Evolutionary conservation across 2,888 invertebrate species (phyloP), one percentile per base, ranked within the genome.

Genomic region (Troilus luridus): DNA sequence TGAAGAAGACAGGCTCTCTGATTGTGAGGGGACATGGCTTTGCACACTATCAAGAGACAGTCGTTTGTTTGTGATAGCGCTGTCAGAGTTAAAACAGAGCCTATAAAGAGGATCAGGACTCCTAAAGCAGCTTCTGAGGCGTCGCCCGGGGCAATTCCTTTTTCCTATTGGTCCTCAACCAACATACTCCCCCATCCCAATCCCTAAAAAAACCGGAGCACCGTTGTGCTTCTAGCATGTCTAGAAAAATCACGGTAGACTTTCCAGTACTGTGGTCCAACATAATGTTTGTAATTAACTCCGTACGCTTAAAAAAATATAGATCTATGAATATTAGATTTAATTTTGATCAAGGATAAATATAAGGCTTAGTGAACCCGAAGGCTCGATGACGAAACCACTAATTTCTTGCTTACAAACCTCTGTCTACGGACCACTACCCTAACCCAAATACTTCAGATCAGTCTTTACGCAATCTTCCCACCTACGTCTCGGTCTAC

Each of bases 21-120:
- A 77, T 77, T 77, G 27, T 77, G 8, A 41, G 72, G 41, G 17
- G 17, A 6, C 17, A 77, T 41, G 41, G 17, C 41, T 64, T 67
- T 27, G 24, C 27, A 27, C 14, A 77, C 72, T 9, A 14, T 24
- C 14, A 19, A 41, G 41, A 41, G 41, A 41, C 67, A 67, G 67
- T 67, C 72, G 72, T 19, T n/a, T 90, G 72, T 91, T 91, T 60
- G 72, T 90, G 91, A 59, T 60, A 60, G 62, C 67, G 59, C 58
- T 85, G 19, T 85, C 85, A 58, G 85, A 58, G 5, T 85, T 77
- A n/a, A 85, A 85, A 21, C 56, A 85, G 56, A 58, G 56, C 41
- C 85, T 58, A 85, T 85, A 85, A 85, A 85, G 56, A 85, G 85
- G 85, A 54, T 85, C 54, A 85, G 11, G n/a, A 85, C 12, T 10